Evolutionary conservation across 2,888 invertebrate genomes (phyloP).

Genomic region (Dryobotodes eremita): DNA sequence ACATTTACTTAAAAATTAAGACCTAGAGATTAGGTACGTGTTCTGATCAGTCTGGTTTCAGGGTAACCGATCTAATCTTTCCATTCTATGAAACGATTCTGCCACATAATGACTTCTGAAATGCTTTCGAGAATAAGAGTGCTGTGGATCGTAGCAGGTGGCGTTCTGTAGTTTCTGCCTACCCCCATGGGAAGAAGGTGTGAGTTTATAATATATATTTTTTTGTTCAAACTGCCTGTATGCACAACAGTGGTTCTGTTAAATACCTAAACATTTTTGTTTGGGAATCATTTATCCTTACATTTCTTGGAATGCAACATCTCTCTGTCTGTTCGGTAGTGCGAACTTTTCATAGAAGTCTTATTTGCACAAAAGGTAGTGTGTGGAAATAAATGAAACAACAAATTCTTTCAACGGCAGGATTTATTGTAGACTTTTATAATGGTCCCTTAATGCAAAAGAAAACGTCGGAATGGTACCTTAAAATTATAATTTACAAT

Average conservation of each 20-base stretch:
- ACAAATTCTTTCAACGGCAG: slow-evolving; percentile 75
- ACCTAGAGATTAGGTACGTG: not conserved
- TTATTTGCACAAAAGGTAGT: not conserved
- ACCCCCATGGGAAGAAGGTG: not conserved
- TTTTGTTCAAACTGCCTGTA: not conserved
- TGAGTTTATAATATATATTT: not conserved
- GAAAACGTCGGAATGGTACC: slow-evolving; percentile 68
- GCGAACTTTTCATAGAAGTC: not conserved
- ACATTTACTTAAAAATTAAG: not conserved
- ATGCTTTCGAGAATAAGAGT: no score
- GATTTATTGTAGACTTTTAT: slow-evolving; percentile 81
- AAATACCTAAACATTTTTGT: not conserved
- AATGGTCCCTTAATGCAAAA: slow-evolving; percentile 77
- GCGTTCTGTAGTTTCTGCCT: not conserved
- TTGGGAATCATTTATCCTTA: not conserved
- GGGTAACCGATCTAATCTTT: no score
- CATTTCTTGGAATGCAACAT: not conserved
- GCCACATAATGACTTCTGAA: not conserved
- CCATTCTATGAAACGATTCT: not conserved
- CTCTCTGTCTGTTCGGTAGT: not conserved
- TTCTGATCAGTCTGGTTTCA: not conserved
- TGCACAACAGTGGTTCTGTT: not conserved
- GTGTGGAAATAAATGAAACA: slow-evolving; percentile 65
- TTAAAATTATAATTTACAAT: slow-evolving; percentile 68
- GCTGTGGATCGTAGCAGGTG: not conserved